A percentile compares a stretch with the other conserved stretches of the same genome.
Conservation (phyloP, 1,140 invertebrate species). For the Patella vulgata region DNA sequence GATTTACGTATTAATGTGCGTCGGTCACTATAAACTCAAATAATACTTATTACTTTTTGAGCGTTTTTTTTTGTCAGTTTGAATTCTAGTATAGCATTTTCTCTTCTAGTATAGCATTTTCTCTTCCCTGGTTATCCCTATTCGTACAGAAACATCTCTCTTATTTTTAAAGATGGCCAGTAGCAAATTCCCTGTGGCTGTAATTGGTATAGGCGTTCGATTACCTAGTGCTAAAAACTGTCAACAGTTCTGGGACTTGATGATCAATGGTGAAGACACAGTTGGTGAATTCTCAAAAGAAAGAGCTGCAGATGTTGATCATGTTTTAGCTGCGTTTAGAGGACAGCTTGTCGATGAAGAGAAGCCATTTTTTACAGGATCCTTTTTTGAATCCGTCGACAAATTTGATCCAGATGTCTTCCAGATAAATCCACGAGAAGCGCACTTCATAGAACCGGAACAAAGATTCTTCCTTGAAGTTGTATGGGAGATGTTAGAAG, state of each 20-base stretch:
- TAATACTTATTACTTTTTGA: too few species aligned
- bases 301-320: constrained; percentile 1
- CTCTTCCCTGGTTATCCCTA: too few species aligned
- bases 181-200: constrained; percentile 7
- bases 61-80: too few species aligned
- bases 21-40: too few species aligned
- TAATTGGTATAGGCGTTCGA: constrained; percentile 3
- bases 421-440: too few species aligned
- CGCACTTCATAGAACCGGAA: too few species aligned
- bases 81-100: too few species aligned
- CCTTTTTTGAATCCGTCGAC: constrained; percentile 6
- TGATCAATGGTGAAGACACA: background rate
- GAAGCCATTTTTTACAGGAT: constrained; percentile 7
- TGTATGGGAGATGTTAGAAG: too few species aligned
- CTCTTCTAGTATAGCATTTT: too few species aligned
- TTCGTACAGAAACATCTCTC: too few species aligned
- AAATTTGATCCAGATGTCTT: background rate
- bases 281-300: constrained; percentile 1
- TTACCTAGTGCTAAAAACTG: constrained; percentile 4
- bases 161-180: constrained; percentile 8
- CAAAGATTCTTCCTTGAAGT: too few species aligned
- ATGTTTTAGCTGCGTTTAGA: background rate
- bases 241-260: background rate
- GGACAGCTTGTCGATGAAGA: constrained; percentile 1
- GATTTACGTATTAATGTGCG: too few species aligned